Conservation (phyloP, 2,113 vertebrate genomes). For the Syrrhaptes paradoxus region DNA sequence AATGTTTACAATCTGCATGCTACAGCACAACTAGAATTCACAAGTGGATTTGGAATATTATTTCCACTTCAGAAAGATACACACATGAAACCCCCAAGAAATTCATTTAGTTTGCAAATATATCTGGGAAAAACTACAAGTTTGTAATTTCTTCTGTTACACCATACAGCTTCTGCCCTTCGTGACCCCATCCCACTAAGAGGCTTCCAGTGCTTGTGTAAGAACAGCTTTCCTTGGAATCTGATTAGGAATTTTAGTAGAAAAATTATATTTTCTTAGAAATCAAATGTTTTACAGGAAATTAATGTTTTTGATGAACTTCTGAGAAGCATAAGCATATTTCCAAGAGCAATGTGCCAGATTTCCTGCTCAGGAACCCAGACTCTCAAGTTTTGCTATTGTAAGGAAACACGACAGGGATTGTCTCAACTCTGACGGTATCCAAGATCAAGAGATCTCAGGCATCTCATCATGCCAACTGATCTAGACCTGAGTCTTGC, state of each 20-base stretch:
- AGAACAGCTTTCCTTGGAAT: neutral
- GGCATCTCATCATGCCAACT: neutral
- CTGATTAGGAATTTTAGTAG: neutral
- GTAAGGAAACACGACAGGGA: fast-evolving
- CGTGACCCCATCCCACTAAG: neutral
- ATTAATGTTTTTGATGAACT: neutral
- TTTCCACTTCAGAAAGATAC: slow-evolving; percentile 21
- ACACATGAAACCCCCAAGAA: neutral
- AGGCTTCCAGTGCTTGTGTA: fast-evolving
- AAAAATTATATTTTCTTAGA: neutral
- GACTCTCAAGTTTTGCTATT: neutral
- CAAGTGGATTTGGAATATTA: slow-evolving; percentile 26
- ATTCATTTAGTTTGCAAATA: neutral
- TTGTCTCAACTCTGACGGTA: neutral
- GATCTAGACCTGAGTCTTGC: neutral
- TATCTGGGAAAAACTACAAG: neutral
- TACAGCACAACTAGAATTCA: slow-evolving; percentile 26
- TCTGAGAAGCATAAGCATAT: neutral
- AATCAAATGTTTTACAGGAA: neutral
- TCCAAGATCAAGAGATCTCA: neutral
- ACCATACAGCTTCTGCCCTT: neutral
- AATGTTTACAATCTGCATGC: slow-evolving; percentile 21
- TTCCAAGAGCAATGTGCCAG: neutral
- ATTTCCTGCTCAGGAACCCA: neutral
- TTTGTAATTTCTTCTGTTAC: neutral